These are phyloP conservation scores for Monochamus saltuarius DNA, from an alignment of 1,140 invertebrate species.

Conservation along the genomic window DNA sequence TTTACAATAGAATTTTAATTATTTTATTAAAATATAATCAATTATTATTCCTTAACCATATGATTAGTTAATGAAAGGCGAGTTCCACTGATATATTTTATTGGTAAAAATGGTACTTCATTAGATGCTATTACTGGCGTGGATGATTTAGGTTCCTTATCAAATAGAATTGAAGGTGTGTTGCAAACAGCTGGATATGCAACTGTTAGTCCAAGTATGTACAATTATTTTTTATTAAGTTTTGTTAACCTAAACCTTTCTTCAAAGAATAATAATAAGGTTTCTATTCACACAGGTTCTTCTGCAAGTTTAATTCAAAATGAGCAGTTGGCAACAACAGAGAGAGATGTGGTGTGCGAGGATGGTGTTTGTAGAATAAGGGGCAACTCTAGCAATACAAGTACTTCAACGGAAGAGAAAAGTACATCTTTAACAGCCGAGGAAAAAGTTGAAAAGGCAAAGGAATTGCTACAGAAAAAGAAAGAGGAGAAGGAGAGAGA, in stretches of 20 bases:
- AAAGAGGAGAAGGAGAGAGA: slow-evolving; percentile 61
- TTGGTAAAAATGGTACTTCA: slow-evolving; percentile 73
- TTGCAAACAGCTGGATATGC: slow-evolving; percentile 48
- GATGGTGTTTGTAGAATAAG: slow-evolving; percentile 37
- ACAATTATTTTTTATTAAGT: slow-evolving; percentile 13
- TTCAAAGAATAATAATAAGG: neutral
- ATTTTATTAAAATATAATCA: slow-evolving; percentile 5
- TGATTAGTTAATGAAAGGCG: slow-evolving; percentile 75
- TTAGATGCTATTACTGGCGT: slow-evolving; percentile 72
- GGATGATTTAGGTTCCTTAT: slow-evolving; percentile 53
- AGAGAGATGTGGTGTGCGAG: slow-evolving; percentile 30
- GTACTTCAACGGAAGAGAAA: slow-evolving; percentile 13
- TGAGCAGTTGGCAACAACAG: neutral
- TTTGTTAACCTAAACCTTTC: neutral
- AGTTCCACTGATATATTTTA: slow-evolving; percentile 83
- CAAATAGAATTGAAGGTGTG: slow-evolving; percentile 57
- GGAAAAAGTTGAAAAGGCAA: slow-evolving; percentile 52
- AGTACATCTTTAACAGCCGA: slow-evolving; percentile 28
- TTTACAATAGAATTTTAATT: slow-evolving; percentile 47
- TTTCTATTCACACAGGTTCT: neutral
- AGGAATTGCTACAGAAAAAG: slow-evolving; percentile 62
- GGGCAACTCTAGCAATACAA: slow-evolving; percentile 28
- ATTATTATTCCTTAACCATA: slow-evolving; percentile 29
- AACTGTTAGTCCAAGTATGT: slow-evolving; percentile 25
- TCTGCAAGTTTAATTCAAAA: slow-evolving; percentile 14